phyloP scores from a whole-genome alignment of 2,113 vertebrate genomes.

The Nothobranchius furzeri region DNA sequence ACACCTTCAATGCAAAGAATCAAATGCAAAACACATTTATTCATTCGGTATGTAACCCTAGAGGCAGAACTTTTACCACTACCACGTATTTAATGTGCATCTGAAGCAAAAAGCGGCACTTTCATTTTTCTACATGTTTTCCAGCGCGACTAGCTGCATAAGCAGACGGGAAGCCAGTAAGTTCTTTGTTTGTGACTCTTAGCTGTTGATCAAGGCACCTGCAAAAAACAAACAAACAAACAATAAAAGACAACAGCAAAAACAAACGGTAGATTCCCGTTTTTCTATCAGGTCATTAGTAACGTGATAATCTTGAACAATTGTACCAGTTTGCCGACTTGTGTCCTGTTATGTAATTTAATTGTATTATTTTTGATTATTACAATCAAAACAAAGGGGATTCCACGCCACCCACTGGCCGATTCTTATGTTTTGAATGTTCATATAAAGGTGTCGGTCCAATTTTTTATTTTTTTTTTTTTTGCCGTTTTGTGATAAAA shows the following conservation, averaged over 20 bases:
- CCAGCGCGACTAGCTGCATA: background rate
- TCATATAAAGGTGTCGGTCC: too few relatives aligned
- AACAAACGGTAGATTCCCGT: background rate
- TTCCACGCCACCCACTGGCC: too few relatives aligned
- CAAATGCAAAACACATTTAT: slow-evolving; percentile 1
- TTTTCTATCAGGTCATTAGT: too few relatives aligned
- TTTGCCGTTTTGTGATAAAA: too few relatives aligned
- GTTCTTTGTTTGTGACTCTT: background rate
- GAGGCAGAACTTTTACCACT: slow-evolving; percentile 1
- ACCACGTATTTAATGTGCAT: background rate
- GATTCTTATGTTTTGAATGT: too few relatives aligned
- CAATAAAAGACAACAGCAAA: background rate
- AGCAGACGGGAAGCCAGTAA: background rate
- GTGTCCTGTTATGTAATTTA: too few relatives aligned
- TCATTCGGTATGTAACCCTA: slow-evolving; percentile 16
- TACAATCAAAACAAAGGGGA: too few relatives aligned
- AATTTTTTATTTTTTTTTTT: too few relatives aligned
- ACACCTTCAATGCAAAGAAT: slow-evolving; percentile 9
- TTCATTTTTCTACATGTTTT: background rate
- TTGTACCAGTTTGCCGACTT: too few relatives aligned
- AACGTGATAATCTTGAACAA: too few relatives aligned
- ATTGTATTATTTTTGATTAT: too few relatives aligned
- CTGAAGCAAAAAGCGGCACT: background rate
- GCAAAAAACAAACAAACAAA: too few relatives aligned
- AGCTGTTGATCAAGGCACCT: background rate